Evolutionary conservation across 2,797 vertebrate genomes (phyloP), one percentile per base, ranked within the genome.

Genomic region (Knipowitschia caucasica): DNA sequence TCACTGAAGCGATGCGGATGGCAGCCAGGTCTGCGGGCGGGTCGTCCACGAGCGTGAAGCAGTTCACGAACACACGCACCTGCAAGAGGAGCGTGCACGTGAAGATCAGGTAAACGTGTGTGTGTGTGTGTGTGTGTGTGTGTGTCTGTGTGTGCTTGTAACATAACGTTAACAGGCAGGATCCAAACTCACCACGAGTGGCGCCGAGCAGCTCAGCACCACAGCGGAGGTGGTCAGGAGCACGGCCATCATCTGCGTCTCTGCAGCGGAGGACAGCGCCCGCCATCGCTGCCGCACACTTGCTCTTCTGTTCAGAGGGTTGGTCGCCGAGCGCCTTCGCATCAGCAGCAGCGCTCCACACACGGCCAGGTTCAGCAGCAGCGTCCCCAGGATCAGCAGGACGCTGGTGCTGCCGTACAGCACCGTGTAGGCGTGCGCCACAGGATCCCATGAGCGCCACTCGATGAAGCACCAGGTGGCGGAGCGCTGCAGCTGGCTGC

Each of bases 191-290:
- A 99, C 96, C 90, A 98, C 94, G 0, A 99, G 86, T 2, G 96
- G 96, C 47, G 93, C 95, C 24, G 96, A 98, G 80, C 96, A 99
- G 76, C 93, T 90, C 57, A 98, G 88, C 31, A 98, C 91, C 59
- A 97, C 95, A 52, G 85, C 87, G 2, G 96, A 98, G 55, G 95
- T 99, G 67, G 89, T 92, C 59, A 98, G 92, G 59, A 99, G 93
- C 62, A 99, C 81, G 65, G 94, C 89, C 64, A 98, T 94, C 95
- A 98, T 98, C 87, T 98, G 96, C 71, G 95, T 94, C 88, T 99
- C 96, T 0, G 93, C 94, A 1, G 92, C 94, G 0, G 95, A 94
- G 67, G 84, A 87, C 89, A 96, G 69, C 83, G 84, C 79, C 46
- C 42, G 69, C 87, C 87, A 87, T 80, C 92, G 64, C 84, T 69